Evolutionary conservation across 2,888 invertebrate species (phyloP).

Genomic region (Lissonota sp.): DNA sequence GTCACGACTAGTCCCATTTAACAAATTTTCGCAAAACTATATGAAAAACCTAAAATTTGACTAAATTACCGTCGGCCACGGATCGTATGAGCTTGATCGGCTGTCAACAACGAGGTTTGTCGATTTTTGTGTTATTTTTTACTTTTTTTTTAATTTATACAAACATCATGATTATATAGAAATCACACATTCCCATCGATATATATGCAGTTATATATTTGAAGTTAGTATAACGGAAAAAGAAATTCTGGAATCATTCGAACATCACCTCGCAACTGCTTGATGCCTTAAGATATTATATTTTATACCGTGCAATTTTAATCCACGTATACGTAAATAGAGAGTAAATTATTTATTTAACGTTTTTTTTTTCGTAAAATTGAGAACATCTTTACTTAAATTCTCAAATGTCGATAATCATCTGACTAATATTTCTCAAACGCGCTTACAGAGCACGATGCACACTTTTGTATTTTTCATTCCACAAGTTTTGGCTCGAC

Average conservation of each 20-base stretch:
- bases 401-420: constrained; percentile 38
- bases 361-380: constrained; percentile 17
- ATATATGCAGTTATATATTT: not conserved
- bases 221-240: constrained; percentile 6
- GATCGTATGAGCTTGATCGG: constrained; percentile 9
- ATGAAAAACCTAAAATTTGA: not conserved
- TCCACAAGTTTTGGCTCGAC: constrained; percentile 6
- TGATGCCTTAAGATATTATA: constrained; percentile 46
- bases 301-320: constrained; percentile 56
- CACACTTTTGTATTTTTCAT: constrained; percentile 15
- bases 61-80: constrained; percentile 2
- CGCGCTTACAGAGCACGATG: constrained; percentile 57
- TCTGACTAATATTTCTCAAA: constrained; percentile 36
- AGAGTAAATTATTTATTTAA: constrained; percentile 59
- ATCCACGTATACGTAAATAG: constrained; percentile 54
- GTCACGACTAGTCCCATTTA: constrained; percentile 70
- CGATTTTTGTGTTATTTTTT: not conserved
- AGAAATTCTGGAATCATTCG: constrained; percentile 31
- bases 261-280: constrained; percentile 37
- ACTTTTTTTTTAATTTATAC: constrained; percentile 34
- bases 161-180: not conserved
- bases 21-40: constrained; percentile 20
- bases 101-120: constrained; percentile 3
- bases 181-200: constrained; percentile 4
- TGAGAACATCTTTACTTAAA: not conserved